Base-by-base conservation (phyloP, 1,140 invertebrate genomes). In the Chionoecetes opilio region DNA sequence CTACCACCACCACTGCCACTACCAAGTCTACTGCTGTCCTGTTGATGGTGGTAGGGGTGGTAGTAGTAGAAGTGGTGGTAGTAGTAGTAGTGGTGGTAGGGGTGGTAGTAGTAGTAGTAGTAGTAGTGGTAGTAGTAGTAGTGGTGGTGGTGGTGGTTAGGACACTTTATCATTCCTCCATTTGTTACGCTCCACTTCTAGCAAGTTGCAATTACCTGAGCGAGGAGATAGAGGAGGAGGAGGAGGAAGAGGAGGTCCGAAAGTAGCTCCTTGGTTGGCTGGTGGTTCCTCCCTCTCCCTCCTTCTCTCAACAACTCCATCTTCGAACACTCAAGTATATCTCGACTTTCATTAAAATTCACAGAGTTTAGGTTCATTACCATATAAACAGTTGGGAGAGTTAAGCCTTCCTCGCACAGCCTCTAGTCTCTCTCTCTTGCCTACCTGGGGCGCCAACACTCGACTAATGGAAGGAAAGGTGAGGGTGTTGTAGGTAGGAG, bases 271-370 rank as follows among this genome's bases (percentile, higher is more conserved):
- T 17, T 53, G 46, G 46, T 53, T 53, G 46, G 46, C 0, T 53
- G 46, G 46, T 53, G 2, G 2, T 53, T 17, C 21, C 46, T 53
- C 46, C 21, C 46, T 53, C 9, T 53, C 46, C 21, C 46, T 53
- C 46, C 21, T 17, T 53, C 46, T 53, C 46, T 53, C 46, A 17
- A 92, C 75, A 84, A 26, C 91, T 35, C 75, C 53, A 82, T 92
- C 34, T 38, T 37, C 0, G 32, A 32, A 29, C 91, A 82, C n/a
- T 92, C 91, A 92, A 29, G 38, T 37, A 90, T 90, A 37, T 92
- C 91, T 92, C 14, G 21, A 75, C 91, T 3, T 3, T 37, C 91
- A 92, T 92, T 92, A 92, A 92, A 92, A 92, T 92, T 84, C 91
- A 92, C 63, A 41, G 91, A 38, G 75, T 92, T 75, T 5, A 46